Conservation (phyloP, 2,888 invertebrate species). For the Clepsis dumicolana region DNA sequence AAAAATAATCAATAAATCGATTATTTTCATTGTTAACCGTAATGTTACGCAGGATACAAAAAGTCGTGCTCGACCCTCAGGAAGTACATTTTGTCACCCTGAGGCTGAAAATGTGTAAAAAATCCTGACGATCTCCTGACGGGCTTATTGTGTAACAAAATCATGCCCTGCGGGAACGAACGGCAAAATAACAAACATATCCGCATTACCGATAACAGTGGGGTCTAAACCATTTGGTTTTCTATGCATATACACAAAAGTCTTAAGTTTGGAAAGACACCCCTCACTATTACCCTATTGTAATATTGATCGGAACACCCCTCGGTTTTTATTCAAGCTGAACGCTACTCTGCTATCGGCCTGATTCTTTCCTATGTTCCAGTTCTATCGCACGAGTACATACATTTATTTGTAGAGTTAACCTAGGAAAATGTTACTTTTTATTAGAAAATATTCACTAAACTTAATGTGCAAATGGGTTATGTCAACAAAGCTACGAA, state of each 20-base stretch:
- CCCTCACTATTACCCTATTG: slow-evolving; percentile 31
- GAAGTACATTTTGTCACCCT: too few relatives aligned
- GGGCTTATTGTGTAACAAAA: too few relatives aligned
- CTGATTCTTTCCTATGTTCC: slow-evolving; percentile 21
- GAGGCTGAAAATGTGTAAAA: too few relatives aligned
- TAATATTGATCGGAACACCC: slow-evolving; percentile 37
- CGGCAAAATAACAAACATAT: neutral
- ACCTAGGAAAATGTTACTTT: neutral
- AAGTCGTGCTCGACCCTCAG: too few relatives aligned
- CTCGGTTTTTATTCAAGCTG: slow-evolving; percentile 35
- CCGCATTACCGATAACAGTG: neutral
- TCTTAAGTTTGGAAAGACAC: neutral
- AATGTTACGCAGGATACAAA: too few relatives aligned
- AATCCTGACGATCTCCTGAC: too few relatives aligned
- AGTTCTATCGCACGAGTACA: slow-evolving; percentile 14
- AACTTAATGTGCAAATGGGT: too few relatives aligned
- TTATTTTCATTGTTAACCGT: too few relatives aligned
- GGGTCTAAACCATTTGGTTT: neutral
- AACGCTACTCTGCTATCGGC: slow-evolving; percentile 16
- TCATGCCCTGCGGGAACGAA: neutral
- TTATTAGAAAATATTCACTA: neutral
- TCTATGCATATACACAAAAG: neutral
- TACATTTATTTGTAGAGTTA: neutral
- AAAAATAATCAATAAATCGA: too few relatives aligned
- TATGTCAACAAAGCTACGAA: too few relatives aligned